Conservation (phyloP, 2,797 vertebrate species). For the Clarias fuscus region DNA sequence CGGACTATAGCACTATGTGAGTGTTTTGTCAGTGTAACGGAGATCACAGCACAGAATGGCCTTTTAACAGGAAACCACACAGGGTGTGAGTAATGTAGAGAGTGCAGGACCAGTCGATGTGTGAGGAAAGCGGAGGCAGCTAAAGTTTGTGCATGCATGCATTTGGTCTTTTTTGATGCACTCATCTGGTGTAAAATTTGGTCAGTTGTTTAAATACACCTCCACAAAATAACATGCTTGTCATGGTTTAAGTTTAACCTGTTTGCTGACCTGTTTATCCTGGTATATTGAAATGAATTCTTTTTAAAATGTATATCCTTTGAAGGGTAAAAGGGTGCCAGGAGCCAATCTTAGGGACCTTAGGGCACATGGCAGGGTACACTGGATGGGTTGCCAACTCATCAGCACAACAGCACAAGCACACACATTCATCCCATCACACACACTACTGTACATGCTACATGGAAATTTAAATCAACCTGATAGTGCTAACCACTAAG, state of each 20-base stretch:
- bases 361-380: no score
- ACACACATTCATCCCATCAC: no score
- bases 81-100: conserved; percentile 20
- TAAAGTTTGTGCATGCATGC: conserved; percentile 33
- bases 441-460: no score
- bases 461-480: no score
- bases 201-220: conserved; percentile 24
- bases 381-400: no score
- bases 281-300: background rate
- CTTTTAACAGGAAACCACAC: conserved; percentile 58
- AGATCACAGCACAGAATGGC: conserved; percentile 11
- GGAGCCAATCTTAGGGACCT: no score
- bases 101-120: conserved; percentile 39
- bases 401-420: no score
- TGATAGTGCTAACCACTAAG: no score
- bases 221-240: background rate
- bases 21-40: conserved; percentile 13
- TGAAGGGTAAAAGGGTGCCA: no score
- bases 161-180: conserved; percentile 43
- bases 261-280: background rate
- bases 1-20: conserved; percentile 18
- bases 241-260: background rate
- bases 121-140: conserved; percentile 27
- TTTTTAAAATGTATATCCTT: no score
- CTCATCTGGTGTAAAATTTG: conserved; percentile 36